Evolutionary conservation across 2,888 invertebrate species (phyloP).

Genomic region (Cryptocheilus praepositus): DNA sequence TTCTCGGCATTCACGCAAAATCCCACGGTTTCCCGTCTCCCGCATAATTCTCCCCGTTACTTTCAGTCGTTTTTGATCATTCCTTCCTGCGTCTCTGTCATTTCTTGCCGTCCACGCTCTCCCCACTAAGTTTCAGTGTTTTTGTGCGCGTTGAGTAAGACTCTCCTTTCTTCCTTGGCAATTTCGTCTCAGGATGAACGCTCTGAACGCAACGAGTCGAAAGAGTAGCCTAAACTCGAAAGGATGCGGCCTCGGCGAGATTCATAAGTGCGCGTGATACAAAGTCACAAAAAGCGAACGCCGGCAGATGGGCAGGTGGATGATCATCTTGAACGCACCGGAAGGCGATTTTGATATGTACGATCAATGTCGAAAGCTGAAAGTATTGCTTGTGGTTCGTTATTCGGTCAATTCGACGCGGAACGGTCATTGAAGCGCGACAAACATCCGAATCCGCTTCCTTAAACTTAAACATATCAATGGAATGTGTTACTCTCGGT

Average conservation of each 20-base stretch:
- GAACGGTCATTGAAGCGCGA: no score
- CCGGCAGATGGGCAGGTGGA: no score
- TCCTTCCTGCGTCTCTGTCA: no score
- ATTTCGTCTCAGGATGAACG: conserved; percentile 2
- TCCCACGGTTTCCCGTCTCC: background rate
- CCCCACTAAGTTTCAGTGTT: conserved; percentile 38
- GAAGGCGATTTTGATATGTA: conserved; percentile 41
- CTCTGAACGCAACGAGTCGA: conserved; percentile 16
- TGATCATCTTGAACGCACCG: no score
- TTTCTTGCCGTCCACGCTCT: conserved; percentile 19
- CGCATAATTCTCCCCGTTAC: conserved; percentile 28
- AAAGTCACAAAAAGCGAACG: conserved; percentile 10
- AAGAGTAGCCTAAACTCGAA: conserved; percentile 29
- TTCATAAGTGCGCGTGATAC: conserved; percentile 11
- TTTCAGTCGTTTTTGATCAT: conserved; percentile 44
- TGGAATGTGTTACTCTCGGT: no score
- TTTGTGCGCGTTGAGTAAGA: conserved; percentile 44
- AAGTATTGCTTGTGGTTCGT: conserved; percentile 36
- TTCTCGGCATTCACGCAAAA: background rate
- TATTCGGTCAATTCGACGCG: background rate
- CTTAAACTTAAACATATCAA: no score
- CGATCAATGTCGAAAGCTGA: conserved; percentile 31
- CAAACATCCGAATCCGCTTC: no score
- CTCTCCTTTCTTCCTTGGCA: background rate
- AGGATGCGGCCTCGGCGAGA: conserved; percentile 20